Percentiles rank a stretch among this genome's conserved stretches.
Conservation (phyloP, 2,888 invertebrate species). For the Nipponacmea schrenckii region DNA sequence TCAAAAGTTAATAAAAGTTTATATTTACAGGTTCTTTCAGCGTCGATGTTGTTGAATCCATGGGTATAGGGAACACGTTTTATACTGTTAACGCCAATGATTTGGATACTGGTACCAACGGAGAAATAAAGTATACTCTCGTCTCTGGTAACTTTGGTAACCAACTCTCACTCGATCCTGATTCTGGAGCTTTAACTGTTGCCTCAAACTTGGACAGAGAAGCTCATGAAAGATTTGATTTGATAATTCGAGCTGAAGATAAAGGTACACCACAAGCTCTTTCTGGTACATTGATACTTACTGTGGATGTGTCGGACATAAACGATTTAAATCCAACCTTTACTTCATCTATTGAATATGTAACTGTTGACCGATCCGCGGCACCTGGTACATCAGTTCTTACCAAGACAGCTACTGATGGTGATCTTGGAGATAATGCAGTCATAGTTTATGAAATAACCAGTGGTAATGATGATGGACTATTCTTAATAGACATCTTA, state of each 20-base stretch:
- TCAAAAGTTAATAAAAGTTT: no score
- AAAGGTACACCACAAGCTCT: constrained; percentile 31
- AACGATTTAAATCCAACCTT: constrained; percentile 45
- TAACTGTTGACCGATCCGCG: constrained; percentile 36
- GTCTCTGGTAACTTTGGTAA: constrained; percentile 34
- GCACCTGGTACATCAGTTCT: constrained; percentile 27
- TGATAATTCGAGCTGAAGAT: constrained; percentile 39
- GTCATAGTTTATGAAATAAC: constrained; percentile 42
- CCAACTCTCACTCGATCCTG: constrained; percentile 29
- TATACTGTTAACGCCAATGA: constrained; percentile 86
- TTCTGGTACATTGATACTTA: constrained; percentile 38
- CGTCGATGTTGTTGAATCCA: neutral
- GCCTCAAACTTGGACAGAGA: constrained; percentile 36
- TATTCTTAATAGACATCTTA: constrained; percentile 37
- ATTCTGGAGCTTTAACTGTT: constrained; percentile 28
- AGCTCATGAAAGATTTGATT: constrained; percentile 30
- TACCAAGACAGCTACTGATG: constrained; percentile 44
- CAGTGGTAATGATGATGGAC: constrained; percentile 39
- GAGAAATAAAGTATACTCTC: constrained; percentile 81
- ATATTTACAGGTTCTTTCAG: neutral
- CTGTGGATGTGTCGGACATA: constrained; percentile 38
- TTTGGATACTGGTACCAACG: constrained; percentile 85
- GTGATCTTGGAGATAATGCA: constrained; percentile 45
- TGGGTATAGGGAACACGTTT: constrained; percentile 60
- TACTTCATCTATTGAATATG: constrained; percentile 25